These are phyloP conservation scores for Actinopyga echinites DNA, from an alignment of 53 echinoderm and acorn worm species.

Conservation along the genomic window DNA sequence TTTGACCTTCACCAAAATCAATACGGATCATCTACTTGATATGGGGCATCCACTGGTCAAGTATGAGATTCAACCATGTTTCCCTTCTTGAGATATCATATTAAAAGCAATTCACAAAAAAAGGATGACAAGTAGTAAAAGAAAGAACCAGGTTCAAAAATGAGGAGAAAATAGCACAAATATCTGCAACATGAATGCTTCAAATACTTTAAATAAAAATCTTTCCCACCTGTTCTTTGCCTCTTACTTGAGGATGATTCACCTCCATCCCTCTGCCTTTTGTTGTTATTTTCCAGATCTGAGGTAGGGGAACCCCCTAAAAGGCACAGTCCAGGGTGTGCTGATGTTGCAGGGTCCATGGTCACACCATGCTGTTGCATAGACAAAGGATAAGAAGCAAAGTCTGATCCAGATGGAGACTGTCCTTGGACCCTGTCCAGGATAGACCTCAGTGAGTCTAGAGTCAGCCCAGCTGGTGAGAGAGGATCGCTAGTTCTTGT, in stretches of 20 bases:
- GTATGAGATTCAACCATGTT: too few species aligned
- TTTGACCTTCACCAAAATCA: too few species aligned
- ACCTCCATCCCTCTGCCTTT: not conserved
- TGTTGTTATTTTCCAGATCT: constrained; percentile 35
- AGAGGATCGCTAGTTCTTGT: not conserved
- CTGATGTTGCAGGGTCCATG: not conserved
- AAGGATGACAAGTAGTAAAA: too few species aligned
- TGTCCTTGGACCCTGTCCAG: constrained; percentile 14
- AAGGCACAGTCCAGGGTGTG: not conserved
- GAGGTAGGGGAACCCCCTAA: not conserved
- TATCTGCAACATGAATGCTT: too few species aligned
- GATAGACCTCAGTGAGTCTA: constrained; percentile 30
- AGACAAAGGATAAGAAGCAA: not conserved
- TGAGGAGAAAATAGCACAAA: too few species aligned
- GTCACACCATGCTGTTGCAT: not conserved
- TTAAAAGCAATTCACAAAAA: too few species aligned
- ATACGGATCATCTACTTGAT: too few species aligned
- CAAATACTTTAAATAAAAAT: too few species aligned
- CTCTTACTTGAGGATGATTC: constrained; percentile 7
- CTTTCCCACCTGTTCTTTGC: constrained; percentile 16
- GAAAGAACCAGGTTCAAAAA: too few species aligned
- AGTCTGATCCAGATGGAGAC: not conserved
- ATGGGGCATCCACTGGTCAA: too few species aligned
- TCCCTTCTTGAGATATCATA: too few species aligned
- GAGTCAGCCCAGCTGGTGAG: constrained; percentile 36